Evolutionary conservation across 2,113 vertebrate species (phyloP).

Genomic region (Bettongia penicillata): DNA sequence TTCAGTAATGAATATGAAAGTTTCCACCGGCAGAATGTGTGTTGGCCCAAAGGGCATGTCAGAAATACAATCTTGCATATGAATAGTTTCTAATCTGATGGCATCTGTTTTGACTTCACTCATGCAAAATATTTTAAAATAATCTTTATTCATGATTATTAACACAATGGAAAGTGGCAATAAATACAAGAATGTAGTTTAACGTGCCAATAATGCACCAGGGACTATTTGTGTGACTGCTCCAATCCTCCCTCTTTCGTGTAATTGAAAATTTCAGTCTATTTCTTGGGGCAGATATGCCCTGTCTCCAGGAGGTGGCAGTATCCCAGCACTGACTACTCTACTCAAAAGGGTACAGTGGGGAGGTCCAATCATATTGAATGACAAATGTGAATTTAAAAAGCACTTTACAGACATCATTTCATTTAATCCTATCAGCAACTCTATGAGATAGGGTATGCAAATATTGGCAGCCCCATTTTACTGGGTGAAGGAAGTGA

Average conservation of each 20-base stretch:
- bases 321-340: not conserved
- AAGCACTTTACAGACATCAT: not conserved
- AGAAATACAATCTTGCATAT: not conserved
- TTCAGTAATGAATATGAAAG: not conserved
- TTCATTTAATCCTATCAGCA: no score
- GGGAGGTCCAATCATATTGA: not conserved
- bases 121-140: not conserved
- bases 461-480: no score
- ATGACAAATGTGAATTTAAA: not conserved
- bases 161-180: not conserved
- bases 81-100: not conserved
- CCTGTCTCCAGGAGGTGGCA: not conserved
- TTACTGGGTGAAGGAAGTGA: not conserved
- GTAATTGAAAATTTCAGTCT: not conserved
- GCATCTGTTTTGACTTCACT: not conserved
- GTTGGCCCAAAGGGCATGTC: not conserved
- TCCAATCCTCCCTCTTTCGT: not conserved
- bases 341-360: not conserved
- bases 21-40: not conserved
- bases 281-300: not conserved
- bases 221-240: not conserved
- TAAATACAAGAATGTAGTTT: not conserved
- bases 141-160: not conserved
- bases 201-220: not conserved
- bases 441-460: no score